These are phyloP conservation scores for Caranx ignobilis DNA, from an alignment of 2,113 vertebrate genomes.

Conservation along the genomic window DNA sequence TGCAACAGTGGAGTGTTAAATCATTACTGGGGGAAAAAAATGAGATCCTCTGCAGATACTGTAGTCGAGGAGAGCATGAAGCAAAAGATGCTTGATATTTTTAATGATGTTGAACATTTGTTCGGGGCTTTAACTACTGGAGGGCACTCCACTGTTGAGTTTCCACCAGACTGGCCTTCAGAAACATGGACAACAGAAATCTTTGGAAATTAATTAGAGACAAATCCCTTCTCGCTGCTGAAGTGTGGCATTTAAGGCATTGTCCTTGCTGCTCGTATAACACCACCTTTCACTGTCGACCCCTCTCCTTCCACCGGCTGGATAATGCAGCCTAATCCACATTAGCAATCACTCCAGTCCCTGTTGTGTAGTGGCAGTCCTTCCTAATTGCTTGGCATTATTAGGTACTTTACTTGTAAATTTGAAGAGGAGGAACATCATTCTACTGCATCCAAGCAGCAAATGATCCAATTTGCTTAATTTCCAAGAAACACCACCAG, in stretches of 20 bases:
- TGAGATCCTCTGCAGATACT: slow-evolving; percentile 41
- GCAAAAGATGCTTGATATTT: slow-evolving; percentile 76
- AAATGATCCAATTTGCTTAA: slow-evolving; percentile 87
- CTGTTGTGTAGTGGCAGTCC: slow-evolving; percentile 79
- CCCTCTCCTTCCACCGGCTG: slow-evolving; percentile 70
- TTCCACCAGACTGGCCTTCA: slow-evolving; percentile 72
- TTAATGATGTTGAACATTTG: slow-evolving; percentile 80
- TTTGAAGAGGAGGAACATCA: slow-evolving; percentile 84
- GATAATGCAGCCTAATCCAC: slow-evolving; percentile 83
- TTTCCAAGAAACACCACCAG: slow-evolving; percentile 76
- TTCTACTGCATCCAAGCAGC: slow-evolving; percentile 86
- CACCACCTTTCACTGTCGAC: slow-evolving; percentile 78
- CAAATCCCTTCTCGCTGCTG: slow-evolving; percentile 82
- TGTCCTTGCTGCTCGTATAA: slow-evolving; percentile 81
- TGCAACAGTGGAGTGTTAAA: slow-evolving; percentile 38
- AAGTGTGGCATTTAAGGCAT: slow-evolving; percentile 86
- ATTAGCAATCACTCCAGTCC: slow-evolving; percentile 80
- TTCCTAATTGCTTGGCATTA: slow-evolving; percentile 87
- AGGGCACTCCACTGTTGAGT: slow-evolving; percentile 67
- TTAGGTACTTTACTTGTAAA: slow-evolving; percentile 87
- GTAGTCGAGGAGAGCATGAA: slow-evolving; percentile 44
- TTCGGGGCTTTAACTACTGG: slow-evolving; percentile 67
- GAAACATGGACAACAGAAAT: slow-evolving; percentile 72
- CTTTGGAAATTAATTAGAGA: slow-evolving; percentile 85
- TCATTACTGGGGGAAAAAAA: slow-evolving; percentile 22